These are phyloP conservation scores for Meloidogyne exigua DNA, from an alignment of 1,140 invertebrate species.

Conservation along the genomic window DNA sequence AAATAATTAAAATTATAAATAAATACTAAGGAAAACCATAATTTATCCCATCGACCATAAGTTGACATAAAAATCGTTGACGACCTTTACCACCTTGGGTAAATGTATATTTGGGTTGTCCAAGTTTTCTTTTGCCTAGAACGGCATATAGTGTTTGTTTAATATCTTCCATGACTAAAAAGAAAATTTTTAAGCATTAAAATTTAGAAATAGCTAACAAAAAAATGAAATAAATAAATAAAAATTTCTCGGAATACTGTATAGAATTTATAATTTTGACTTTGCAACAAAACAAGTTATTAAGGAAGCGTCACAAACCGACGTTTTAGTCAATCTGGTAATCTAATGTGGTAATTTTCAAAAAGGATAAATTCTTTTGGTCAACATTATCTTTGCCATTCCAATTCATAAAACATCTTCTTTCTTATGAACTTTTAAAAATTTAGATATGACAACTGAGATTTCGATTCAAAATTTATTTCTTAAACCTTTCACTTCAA, in stretches of 20 bases:
- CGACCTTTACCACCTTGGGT: slow-evolving; percentile 1
- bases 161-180: slow-evolving; percentile 13
- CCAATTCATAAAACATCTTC: too few relatives aligned
- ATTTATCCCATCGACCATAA: slow-evolving; percentile 1
- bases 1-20: not conserved
- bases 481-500: not conserved
- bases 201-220: not conserved
- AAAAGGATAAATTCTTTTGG: not conserved
- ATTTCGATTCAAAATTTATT: too few relatives aligned
- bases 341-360: not conserved
- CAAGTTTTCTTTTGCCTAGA: slow-evolving; percentile 17
- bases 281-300: too few relatives aligned
- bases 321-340: not conserved
- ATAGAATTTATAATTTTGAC: too few relatives aligned
- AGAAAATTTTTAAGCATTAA: not conserved
- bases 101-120: slow-evolving; percentile 17
- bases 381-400: too few relatives aligned
- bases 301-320: too few relatives aligned
- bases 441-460: not conserved
- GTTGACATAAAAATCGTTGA: slow-evolving; percentile 19
- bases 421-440: too few relatives aligned
- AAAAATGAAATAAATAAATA: not conserved
- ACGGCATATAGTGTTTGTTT: slow-evolving; percentile 23
- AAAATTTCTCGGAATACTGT: too few relatives aligned
- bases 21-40: slow-evolving; percentile 7